phyloP scores from a whole-genome alignment of 2,797 vertebrate genomes.

The Scolopax rusticola region DNA sequence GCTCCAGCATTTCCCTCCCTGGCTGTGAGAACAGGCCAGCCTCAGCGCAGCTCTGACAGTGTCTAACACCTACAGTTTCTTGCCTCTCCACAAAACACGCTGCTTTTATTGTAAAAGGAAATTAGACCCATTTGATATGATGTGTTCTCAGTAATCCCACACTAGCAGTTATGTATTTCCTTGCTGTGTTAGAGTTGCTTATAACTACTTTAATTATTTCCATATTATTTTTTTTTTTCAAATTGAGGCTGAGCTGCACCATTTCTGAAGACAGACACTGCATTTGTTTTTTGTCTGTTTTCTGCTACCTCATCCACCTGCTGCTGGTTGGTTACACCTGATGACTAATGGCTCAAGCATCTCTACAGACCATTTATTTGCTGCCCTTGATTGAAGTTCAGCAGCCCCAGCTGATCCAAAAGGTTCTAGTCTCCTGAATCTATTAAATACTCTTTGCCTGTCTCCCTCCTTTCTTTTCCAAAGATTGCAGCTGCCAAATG shows the following conservation, averaged over 20 bases:
- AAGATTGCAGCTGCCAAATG: conserved; percentile 10
- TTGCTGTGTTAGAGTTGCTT: background rate
- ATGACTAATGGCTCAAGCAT: background rate
- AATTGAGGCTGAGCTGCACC: background rate
- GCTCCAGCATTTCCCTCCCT: background rate
- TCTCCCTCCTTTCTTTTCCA: background rate
- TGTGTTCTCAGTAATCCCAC: background rate
- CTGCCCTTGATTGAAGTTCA: background rate
- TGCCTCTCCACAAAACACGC: background rate
- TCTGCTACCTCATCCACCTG: background rate
- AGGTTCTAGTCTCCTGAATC: background rate
- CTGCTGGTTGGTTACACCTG: background rate
- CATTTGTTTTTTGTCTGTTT: background rate
- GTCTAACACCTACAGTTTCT: background rate
- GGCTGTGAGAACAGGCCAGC: background rate
- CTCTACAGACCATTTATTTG: background rate
- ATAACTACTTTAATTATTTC: background rate
- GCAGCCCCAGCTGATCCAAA: background rate
- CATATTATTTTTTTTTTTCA: background rate
- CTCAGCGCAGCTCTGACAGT: background rate
- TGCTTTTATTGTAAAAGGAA: background rate
- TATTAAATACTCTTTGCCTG: background rate
- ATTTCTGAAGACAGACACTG: background rate
- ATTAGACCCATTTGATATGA: background rate
- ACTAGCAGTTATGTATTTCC: background rate